Evolutionary conservation across 2,113 vertebrate species (phyloP), one percentile per base, ranked within the genome.

Genomic region (Myotis lucifugus): DNA sequence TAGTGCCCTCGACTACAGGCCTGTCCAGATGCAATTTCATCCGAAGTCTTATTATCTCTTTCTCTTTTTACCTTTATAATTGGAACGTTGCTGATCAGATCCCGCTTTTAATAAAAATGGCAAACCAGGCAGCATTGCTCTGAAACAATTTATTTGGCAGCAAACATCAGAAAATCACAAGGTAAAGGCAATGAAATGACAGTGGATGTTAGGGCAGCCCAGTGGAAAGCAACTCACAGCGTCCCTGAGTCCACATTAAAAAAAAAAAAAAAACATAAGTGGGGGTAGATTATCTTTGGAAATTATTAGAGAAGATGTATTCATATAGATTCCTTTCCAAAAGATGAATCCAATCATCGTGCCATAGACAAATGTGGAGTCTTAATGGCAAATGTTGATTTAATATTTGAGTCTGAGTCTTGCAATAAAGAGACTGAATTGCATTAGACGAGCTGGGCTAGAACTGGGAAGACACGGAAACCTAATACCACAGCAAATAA

Each of bases 401-500:
- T 98, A 98, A 97, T 98, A 97, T 98, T 96, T 70, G 34, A 97
- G 85, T 93, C 96, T 94, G 72, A 97, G 93, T 86, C 86, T 97
- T 96, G 92, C 95, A 97, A 90, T 97, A 97, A 97, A 98, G 98
- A 94, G 92, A 97, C 88, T 92, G 94, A 97, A 97, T 97, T 97
- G 70, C 78, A 96, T 98, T 97, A 97, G 94, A 97, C 95, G 74
- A 96, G 56, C 66, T 90, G 70, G 89, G 79, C 90, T 98, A 97
- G 95, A 98, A 98, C 97, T 32, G 21, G 92, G 93, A 96, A 97
- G 97, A 82, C 92, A 98, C 89, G 85, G 96, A 98, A 98, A 98
- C 92, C 84, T 97, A 94, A 98, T 94, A 95, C 92, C 95, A 95
- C 59, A 97, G 95, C 92, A 98, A 98, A 98, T 98, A 98, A 98